Base-by-base conservation (phyloP, 2,113 vertebrate genomes). In the Sylvia atricapilla region DNA sequence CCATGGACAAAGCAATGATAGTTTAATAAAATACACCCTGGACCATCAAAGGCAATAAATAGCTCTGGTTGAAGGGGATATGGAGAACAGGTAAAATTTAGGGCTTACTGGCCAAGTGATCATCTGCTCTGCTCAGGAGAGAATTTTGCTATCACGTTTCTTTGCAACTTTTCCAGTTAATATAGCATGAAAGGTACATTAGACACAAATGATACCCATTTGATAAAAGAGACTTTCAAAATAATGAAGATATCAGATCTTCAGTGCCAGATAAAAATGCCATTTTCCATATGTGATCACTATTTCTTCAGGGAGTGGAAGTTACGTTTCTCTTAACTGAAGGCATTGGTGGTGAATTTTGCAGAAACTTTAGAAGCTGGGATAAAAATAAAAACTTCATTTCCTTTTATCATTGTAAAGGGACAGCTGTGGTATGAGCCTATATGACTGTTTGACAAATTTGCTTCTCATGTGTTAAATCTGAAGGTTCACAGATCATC, bases 101-200 rank as follows among this genome's bases (percentile, higher is more conserved):
- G 15, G 30, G 8, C 15, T 30, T 72, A 4, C 33, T 75, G 43
- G 6, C 14, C 13, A 5, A 6, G 9, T 56, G 21, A n/a, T 46
- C 9, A 7, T 47, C n/a, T 53, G 15, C 10, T 82, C 25, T 70
- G 1, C 72, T 67, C 21, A 49, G 33, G 41, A 72, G 11, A 73
- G 76, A 84, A 72, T 11, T 50, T 66, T 50, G 21, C 9, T 44
- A 15, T 23, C 0, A 0, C 9, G 0, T 75, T 84, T 75, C 13
- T 94, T 85, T 78, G 50, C 35, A 68, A 21, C 19, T 39, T 87
- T 82, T 76, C 55, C 15, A n/a, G 28, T 62, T 58, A 49, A 43
- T 47, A 7, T 30, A 55, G 11, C 8, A 13, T 39, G 47, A 77
- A 81, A 89, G 6, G 31, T 66, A 28, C 0, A 11, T 52, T 59